Conservation (phyloP, 2,113 vertebrate genomes). For the Cynoglossus semilaevis region DNA sequence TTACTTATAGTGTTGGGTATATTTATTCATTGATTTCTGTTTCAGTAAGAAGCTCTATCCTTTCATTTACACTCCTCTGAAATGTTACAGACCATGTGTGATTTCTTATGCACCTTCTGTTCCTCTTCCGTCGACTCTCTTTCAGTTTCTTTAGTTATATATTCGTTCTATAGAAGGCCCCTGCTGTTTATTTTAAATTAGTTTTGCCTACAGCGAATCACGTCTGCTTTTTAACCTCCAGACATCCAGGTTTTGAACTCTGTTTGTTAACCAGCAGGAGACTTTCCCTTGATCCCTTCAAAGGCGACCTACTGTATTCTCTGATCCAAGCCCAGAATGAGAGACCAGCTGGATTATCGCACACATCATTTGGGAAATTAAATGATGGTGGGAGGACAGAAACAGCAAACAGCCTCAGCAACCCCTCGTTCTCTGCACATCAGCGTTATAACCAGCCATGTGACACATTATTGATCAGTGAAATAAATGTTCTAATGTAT, state of each 20-base stretch:
- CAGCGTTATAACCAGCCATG: not conserved
- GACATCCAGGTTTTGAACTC: conserved; percentile 48
- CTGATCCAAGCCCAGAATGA: conserved; percentile 50
- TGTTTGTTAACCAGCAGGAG: conserved; percentile 64
- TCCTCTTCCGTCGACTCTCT: not conserved
- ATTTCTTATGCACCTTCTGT: not conserved
- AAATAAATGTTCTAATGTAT: too few species aligned
- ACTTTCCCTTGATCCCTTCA: conserved; percentile 63
- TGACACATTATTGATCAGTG: too few species aligned
- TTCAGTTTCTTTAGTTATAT: conserved; percentile 3
- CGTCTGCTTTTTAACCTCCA: conserved; percentile 40
- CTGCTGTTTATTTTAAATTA: conserved; percentile 32
- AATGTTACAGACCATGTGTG: not conserved
- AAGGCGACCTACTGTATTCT: conserved; percentile 59
- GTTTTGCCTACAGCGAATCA: conserved; percentile 21
- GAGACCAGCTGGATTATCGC: conserved; percentile 50
- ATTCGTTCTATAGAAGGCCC: conserved; percentile 12
- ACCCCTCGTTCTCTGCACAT: not conserved
- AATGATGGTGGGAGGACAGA: conserved; percentile 51
- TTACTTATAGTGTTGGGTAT: not conserved
- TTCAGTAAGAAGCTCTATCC: not conserved
- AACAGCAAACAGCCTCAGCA: conserved; percentile 49
- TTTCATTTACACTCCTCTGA: conserved; percentile 1
- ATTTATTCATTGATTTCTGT: not conserved
- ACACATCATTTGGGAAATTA: conserved; percentile 60